Evolutionary conservation across 2,113 vertebrate species (phyloP), one percentile per base, ranked within the genome.

Genomic region (Poeciliopsis prolifica): DNA sequence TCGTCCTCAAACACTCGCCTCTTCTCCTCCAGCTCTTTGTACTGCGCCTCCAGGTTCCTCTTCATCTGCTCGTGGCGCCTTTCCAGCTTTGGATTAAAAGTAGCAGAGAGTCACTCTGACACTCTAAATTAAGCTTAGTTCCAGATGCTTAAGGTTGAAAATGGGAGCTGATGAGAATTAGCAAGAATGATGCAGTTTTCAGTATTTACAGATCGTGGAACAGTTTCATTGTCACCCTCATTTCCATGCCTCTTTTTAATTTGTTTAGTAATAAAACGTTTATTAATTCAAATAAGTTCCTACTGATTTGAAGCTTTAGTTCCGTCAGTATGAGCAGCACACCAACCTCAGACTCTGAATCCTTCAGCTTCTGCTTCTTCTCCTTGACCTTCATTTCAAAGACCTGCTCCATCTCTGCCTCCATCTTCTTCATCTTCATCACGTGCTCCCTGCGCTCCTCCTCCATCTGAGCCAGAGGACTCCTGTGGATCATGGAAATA

Each of bases 341-440:
- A 14, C 89, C 8, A 68, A 95, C 95, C 94, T 96, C 95, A 0
- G 94, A 94, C 79, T 96, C 95, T 0, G 95, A 96, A 73, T 96
- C 95, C 90, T 95, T 96, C 87, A 96, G 92, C 73, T 96, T 95
- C 85, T 96, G 95, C 85, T 94, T 95, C 89, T 96, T 96, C 87
- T 96, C 95, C 80, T 95, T 96, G 1, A 96, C 95, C 84, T 96
- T 96, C 94, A 96, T 95, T 68, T 96, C 95, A 83, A 96, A 96
- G 58, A 96, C 95, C n/a, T 95, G 95, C 31, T 96, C 95, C 95
- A 96, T 96, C 54, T 96, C 95, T 0, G 91, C 94, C 89, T 95
- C 95, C 95, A 95, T 96, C 88, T 96, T 96, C 87, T 95, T 96
- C 95, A 96, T 96, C 67, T 96, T 96, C 91, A 92, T 93, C 75